Evolutionary conservation across 2,888 invertebrate species (phyloP).

Genomic region (Malthinus flaveolus): DNA sequence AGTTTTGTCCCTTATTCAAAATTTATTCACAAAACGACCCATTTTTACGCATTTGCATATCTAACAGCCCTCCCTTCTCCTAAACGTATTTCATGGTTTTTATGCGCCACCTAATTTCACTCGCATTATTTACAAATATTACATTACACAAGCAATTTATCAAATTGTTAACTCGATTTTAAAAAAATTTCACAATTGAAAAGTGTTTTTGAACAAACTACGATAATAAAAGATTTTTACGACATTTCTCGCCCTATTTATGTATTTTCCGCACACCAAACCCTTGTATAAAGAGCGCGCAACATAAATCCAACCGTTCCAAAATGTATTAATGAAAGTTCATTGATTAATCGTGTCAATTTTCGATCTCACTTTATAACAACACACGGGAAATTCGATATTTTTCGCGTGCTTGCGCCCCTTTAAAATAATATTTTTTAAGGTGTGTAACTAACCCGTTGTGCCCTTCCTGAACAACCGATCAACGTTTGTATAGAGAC

Average conservation of each 20-base stretch:
- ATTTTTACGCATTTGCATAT: slow-evolving; percentile 1
- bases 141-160: too few relatives aligned
- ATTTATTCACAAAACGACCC: slow-evolving; percentile 1
- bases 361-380: background rate
- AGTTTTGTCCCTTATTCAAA: background rate
- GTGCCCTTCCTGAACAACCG: slow-evolving; percentile 14
- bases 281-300: background rate
- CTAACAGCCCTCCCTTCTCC: background rate
- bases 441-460: slow-evolving; percentile 11
- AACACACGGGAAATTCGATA: slow-evolving; percentile 14
- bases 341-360: slow-evolving; percentile 17
- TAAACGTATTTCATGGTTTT: too few relatives aligned
- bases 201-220: too few relatives aligned
- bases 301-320: slow-evolving; percentile 2
- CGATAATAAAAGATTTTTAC: background rate
- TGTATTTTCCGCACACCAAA: background rate
- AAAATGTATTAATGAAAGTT: background rate
- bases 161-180: too few relatives aligned
- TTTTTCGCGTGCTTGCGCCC: slow-evolving; percentile 11
- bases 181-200: too few relatives aligned
- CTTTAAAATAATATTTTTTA: slow-evolving; percentile 1
- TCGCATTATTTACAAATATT: too few relatives aligned
- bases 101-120: too few relatives aligned
- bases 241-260: background rate
- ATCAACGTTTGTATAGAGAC: slow-evolving; percentile 10